Evolutionary conservation across 2,113 vertebrate genomes (phyloP).

Genomic region (Erinaceus europaeus): DNA sequence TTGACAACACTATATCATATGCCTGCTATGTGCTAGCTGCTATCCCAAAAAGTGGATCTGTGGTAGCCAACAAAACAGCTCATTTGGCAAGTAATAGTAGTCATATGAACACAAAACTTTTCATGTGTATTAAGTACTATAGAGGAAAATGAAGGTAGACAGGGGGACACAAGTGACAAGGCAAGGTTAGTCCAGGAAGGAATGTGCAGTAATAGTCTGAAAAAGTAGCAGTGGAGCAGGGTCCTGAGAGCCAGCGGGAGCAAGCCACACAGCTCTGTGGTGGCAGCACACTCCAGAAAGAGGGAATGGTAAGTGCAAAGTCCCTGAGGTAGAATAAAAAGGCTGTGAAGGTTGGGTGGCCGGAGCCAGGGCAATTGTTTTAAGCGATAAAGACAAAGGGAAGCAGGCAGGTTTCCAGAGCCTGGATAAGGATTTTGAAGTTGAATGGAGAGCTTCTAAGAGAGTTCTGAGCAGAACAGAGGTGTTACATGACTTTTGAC

Average conservation of each 20-base stretch:
- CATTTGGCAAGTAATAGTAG: background rate
- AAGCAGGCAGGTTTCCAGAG: background rate
- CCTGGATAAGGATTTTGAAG: background rate
- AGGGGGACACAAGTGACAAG: background rate
- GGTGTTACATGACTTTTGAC: background rate
- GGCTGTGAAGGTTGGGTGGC: fast-evolving
- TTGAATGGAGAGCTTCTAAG: background rate
- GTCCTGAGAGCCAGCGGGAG: background rate
- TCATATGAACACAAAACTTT: background rate
- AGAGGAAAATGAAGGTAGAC: background rate
- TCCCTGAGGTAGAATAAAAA: too few relatives aligned
- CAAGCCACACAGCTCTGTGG: background rate
- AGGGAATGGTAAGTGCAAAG: fast-evolving
- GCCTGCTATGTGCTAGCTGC: too few relatives aligned
- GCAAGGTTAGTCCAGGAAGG: background rate
- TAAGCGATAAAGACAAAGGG: background rate
- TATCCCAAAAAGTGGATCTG: background rate
- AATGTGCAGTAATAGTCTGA: background rate
- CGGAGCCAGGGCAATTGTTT: too few relatives aligned
- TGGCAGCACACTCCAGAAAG: background rate
- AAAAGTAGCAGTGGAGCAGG: background rate
- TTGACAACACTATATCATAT: too few relatives aligned
- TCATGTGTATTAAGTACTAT: background rate
- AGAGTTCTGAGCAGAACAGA: background rate
- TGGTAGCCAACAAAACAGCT: background rate